Evolutionary conservation across 2,113 vertebrate species (phyloP), one percentile per base, ranked within the genome.

Genomic region (Ptilonorhynchus violaceus): DNA sequence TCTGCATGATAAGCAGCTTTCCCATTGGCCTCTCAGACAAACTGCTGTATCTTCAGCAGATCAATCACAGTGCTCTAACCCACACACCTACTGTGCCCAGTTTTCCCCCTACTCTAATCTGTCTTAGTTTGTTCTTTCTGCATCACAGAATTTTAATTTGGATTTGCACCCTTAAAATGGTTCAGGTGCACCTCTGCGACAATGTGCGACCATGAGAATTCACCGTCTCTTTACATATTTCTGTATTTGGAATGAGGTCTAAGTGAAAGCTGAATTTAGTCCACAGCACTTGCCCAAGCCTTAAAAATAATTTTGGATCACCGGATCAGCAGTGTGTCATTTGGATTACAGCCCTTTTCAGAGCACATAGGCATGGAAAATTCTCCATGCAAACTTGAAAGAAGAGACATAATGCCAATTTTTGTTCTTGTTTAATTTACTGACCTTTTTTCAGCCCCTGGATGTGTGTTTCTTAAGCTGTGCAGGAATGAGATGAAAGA

Each of bases 391-490:
- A 94, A 93, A 95, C 80, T 93, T 93, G 39, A 95, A 93, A 92
- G 78, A 89, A 73, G 75, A 89, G n/a, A 62, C 23, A 55, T 77
- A 82, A 93, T 84, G 60, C 75, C 72, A 58, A 20, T 19, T 95
- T 95, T 89, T 94, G 52, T 93, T 95, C 75, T 88, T 93, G 52
- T 85, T 95, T 90, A 95, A 96, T 94, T 95, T 95, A 75, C 66
- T 79, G 74, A 91, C 76, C 72, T 74, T 93, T 96, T 83, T 76
- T n/a, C 50, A 93, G 66, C 55, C 53, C 63, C 77, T 68, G 47
- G 68, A 89, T 74, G 13, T 81, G 41, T 75, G 46, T 75, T 92
- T 90, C 78, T 90, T 85, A 92, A 91, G 30, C 42, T 60, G 59
- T 46, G 50, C 7, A 60, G 41, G 62, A 93, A 77, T 79, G 81